Base-by-base conservation (phyloP, 2,113 vertebrate genomes). In the Bombycilla garrulus region DNA sequence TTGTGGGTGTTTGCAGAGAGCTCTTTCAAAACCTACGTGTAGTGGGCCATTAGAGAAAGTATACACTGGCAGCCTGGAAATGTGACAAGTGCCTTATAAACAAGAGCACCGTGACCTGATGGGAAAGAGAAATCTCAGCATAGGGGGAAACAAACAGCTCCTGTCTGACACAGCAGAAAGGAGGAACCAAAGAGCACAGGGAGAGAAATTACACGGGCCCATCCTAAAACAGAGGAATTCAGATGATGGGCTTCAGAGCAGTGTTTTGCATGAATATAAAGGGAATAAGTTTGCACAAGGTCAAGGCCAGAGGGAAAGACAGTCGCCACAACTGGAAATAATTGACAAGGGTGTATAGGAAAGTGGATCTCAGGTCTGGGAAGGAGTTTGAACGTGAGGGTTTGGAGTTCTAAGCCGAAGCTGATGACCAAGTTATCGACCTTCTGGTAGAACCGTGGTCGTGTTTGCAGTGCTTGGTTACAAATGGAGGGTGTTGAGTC, bases 381-480 rank as follows among this genome's bases (percentile, higher is more conserved):
- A 79, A 45, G 42, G 35, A 53, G 29, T n/a, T 69, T 64, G 69
- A 57, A n/a, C 0, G 0, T 21, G 44, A 80, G 8, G 15, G 9
- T 44, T 61, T 72, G 20, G 70, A 85, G 38, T 28, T 38, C 50
- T 23, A 38, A 70, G 19, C 36, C 6, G 7, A 81, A 84, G 35
- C n/a, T 94, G 77, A 70, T 25, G 54, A 22, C 8, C 23, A 47
- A 50, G 6, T 36, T 85, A 31, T 36, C 56, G 70, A 79, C 26
- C 35, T 47, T 35, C 16, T 56, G 54, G 28, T 8, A 22, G 35
- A 60, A 17, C 40, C 1, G 0, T 16, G 58, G 4, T 33, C 1
- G 0, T 36, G 19, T 40, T 87, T 0, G 0, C 47, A 67, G 26
- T 9, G 69, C 58, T 15, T 53, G 76, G 47, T 29, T 71, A 40